Evolutionary conservation across 2,113 vertebrate genomes (phyloP).

Genomic region (Brachyhypopomus occidentalis): DNA sequence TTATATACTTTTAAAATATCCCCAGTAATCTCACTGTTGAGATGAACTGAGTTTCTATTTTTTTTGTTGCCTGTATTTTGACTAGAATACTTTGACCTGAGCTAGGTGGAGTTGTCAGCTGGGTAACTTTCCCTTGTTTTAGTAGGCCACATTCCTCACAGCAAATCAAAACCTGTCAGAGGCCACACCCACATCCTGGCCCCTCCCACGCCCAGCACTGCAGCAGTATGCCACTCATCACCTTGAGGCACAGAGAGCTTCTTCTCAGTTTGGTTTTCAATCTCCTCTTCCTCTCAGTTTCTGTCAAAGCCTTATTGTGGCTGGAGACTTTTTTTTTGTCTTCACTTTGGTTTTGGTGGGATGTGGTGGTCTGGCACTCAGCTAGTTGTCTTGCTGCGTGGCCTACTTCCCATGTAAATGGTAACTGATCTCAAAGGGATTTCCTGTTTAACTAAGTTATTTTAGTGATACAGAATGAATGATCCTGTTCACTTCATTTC

Average conservation of each 20-base stretch:
- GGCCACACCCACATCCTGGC: slow-evolving; percentile 41
- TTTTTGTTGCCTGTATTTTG: background rate
- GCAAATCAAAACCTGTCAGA: slow-evolving; percentile 63
- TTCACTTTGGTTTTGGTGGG: background rate
- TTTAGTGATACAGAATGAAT: background rate
- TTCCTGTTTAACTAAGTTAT: background rate
- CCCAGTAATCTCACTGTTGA: too few species aligned
- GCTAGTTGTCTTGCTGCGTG: background rate
- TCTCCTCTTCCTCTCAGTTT: background rate
- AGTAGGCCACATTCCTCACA: slow-evolving; percentile 59
- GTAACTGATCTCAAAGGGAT: background rate
- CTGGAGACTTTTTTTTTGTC: background rate
- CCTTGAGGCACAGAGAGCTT: background rate
- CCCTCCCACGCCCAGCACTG: slow-evolving; percentile 4
- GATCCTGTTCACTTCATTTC: background rate
- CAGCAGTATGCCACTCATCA: background rate
- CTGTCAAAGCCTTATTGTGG: background rate
- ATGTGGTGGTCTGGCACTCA: background rate
- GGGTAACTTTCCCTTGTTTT: background rate
- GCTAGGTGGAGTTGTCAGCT: background rate
- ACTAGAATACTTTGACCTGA: background rate
- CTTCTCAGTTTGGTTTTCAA: background rate
- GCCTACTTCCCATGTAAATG: background rate
- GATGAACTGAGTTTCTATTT: background rate
- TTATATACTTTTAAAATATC: too few species aligned